A percentile compares a stretch with the other conserved stretches of the same genome.
Conservation (phyloP, 2,113 vertebrate genomes). For the Tragelaphus strepsiceros region DNA sequence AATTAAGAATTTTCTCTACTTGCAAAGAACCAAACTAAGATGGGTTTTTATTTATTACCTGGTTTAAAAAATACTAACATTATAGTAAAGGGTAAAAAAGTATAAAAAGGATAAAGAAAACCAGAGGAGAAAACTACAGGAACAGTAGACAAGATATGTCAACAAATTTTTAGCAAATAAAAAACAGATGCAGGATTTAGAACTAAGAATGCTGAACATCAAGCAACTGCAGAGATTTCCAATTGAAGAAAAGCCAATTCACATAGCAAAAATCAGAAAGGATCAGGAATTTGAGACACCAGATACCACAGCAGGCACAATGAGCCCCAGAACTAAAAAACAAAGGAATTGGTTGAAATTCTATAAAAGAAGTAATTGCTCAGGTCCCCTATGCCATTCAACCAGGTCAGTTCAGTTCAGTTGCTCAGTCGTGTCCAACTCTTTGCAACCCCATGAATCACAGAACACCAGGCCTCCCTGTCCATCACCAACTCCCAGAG, state of each 20-base stretch:
- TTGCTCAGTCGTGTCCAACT: neutral
- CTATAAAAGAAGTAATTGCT: neutral
- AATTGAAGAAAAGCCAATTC: conserved; percentile 19
- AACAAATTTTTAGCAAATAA: conserved; percentile 53
- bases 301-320: neutral
- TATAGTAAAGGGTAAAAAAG: neutral
- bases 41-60: neutral
- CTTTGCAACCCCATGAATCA: neutral
- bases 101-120: neutral
- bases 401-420: neutral
- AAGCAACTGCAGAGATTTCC: conserved; percentile 22
- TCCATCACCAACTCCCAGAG: no score
- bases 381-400: neutral
- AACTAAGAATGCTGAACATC: conserved; percentile 19
- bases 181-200: conserved; percentile 32
- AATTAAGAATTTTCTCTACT: neutral
- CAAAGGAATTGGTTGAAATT: neutral
- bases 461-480: no score
- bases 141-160: conserved; percentile 24
- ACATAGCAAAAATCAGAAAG: neutral
- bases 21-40: neutral
- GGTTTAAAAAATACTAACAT: neutral
- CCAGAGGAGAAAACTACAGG: neutral
- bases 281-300: neutral
- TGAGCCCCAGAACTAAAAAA: neutral